Conservation (phyloP, 2,797 vertebrate species). For the Poeciliopsis paucimaculata region DNA sequence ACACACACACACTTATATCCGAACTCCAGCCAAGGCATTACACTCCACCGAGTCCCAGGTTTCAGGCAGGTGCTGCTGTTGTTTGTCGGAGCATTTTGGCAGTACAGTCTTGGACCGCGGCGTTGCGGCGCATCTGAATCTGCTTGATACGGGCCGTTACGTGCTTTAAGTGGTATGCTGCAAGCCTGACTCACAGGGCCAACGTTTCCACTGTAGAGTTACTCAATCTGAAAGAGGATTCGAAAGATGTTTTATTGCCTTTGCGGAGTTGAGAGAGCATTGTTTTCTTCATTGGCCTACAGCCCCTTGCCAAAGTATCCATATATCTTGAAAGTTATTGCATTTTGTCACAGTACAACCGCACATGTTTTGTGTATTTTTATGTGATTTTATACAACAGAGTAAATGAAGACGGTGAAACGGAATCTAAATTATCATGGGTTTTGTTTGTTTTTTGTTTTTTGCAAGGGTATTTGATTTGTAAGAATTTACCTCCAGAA, state of each 20-base stretch:
- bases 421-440: neutral
- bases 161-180: constrained; percentile 65
- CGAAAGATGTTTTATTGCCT: constrained; percentile 18
- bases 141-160: constrained; percentile 64
- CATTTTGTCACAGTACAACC: neutral
- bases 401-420: neutral
- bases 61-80: constrained; percentile 78
- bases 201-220: constrained; percentile 41
- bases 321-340: neutral
- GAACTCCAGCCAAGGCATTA: constrained; percentile 66
- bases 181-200: constrained; percentile 42
- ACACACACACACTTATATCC: constrained; percentile 33
- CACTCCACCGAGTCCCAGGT: constrained; percentile 63
- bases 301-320: neutral
- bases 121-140: constrained; percentile 64
- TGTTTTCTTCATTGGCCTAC: constrained; percentile 16
- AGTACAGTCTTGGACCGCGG: constrained; percentile 57
- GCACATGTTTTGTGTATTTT: neutral
- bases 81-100: constrained; percentile 66
- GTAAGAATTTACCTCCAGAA: neutral
- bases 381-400: neutral
- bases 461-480: neutral
- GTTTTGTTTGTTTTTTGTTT: no score
- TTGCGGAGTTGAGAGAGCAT: constrained; percentile 5
- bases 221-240: constrained; percentile 37